Evolutionary conservation across 2,113 vertebrate genomes (phyloP), one percentile per base, ranked within the genome.

Genomic region (Pimephales promelas): DNA sequence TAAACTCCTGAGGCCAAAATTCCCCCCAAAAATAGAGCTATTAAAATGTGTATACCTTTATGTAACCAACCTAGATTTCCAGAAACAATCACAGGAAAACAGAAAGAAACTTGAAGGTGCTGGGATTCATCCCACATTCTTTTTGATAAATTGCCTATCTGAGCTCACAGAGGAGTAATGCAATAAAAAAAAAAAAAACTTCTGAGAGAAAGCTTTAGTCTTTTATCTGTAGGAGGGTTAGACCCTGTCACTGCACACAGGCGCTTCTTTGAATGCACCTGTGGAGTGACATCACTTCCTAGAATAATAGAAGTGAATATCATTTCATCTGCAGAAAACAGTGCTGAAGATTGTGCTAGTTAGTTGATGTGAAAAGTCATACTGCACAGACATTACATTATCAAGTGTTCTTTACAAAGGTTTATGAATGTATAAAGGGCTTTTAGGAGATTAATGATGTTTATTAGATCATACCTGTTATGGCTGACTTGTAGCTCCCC

Each of bases 401-500:
- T 20, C 24, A 45, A 34, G 26, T 22, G 10, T 28, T 62, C 47
- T 26, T 11, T 52, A 34, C 24, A 20, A 68, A 68, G 14, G 43
- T 36, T 40, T 40, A 40, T 70, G 1, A 24, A 43, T 22, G 34
- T 78, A 34, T 34, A 47, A 79, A 64, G 26, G 8, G 5, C 20
- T 70, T 54, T 70, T 2, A 70, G 22, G 10, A 22, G 47, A 70
- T 28, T 36, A 40, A 34, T 36, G 2, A 11, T 22, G 5, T 28
- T 79, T 68, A 26, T 36, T 56, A 5, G 10, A n/a, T 45, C 4
- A 31, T 96, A 96, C 97, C 97, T 98, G 93, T 96, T 93, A 92
- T 99, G 96, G 91, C 87, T 94, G 90, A 98, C 95, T 92, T 98
- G 97, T 16, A 99, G 93, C 90, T 99, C 98, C 78, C 95, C 95